phyloP scores from a whole-genome alignment of 2,888 invertebrate species.

The Callyntrura sp. region DNA sequence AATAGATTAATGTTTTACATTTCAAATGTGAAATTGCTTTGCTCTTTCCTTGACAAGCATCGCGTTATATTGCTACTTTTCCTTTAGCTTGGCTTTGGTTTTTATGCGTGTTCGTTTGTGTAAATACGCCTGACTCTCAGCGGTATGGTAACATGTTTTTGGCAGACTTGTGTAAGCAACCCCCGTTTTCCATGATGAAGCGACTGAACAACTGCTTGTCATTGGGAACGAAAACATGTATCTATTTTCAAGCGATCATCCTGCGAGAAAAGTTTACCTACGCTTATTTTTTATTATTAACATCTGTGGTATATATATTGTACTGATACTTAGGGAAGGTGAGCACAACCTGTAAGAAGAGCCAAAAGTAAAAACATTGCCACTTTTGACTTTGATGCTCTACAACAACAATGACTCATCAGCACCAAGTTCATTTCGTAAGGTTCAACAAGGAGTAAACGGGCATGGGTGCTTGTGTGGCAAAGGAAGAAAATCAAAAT shows the following conservation, averaged over 20 bases:
- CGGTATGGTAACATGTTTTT: not conserved
- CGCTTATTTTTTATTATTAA: not conserved
- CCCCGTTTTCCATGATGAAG: not conserved
- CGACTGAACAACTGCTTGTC: not conserved
- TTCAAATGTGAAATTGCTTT: conserved; percentile 34
- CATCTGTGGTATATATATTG: not conserved
- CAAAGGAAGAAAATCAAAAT: not conserved
- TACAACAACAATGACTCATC: conserved; percentile 35
- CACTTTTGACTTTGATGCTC: not conserved
- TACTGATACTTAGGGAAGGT: conserved; percentile 45
- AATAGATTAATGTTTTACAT: not conserved
- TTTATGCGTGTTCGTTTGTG: not conserved
- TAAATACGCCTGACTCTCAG: not conserved
- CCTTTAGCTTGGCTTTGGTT: not conserved
- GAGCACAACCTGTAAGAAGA: conserved; percentile 21
- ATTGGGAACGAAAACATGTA: not conserved
- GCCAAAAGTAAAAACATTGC: not conserved
- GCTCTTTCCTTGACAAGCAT: not conserved
- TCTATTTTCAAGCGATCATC: not conserved
- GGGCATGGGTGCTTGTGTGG: no score
- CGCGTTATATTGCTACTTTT: conserved; percentile 7
- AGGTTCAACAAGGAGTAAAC: not conserved
- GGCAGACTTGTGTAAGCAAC: not conserved
- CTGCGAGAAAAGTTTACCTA: conserved; percentile 20
- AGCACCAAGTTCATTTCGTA: not conserved